phyloP scores from a whole-genome alignment of 2,113 vertebrate genomes.

The Leiothrix lutea region DNA sequence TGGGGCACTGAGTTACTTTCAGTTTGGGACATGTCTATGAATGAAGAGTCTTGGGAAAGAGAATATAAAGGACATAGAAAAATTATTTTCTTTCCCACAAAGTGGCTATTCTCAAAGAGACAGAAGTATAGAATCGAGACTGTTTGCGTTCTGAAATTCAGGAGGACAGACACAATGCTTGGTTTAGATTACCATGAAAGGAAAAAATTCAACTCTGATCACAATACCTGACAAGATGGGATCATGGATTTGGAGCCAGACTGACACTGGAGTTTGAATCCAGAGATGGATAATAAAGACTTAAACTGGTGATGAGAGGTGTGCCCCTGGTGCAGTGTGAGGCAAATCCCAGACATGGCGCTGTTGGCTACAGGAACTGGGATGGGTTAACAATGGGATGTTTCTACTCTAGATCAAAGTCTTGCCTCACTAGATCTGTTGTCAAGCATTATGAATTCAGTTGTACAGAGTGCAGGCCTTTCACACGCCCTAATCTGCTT shows the following conservation, averaged over 20 bases:
- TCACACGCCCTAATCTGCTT: neutral
- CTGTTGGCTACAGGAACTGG: neutral
- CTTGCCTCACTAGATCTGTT: neutral
- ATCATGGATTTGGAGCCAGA: neutral
- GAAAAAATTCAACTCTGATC: neutral
- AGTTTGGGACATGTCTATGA: neutral
- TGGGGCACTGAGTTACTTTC: neutral
- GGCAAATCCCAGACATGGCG: neutral
- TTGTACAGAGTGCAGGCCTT: neutral
- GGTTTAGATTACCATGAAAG: neutral
- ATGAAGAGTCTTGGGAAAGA: neutral
- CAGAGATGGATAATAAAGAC: neutral
- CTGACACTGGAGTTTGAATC: neutral
- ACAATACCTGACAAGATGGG: neutral
- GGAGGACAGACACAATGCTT: neutral
- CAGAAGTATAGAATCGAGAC: neutral
- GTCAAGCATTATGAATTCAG: neutral
- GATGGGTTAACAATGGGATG: neutral
- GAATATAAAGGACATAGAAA: neutral
- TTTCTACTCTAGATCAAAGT: neutral
- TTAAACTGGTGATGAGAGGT: neutral
- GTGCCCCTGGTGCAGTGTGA: neutral
- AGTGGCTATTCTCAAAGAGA: neutral
- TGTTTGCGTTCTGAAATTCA: neutral
- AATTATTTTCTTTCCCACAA: neutral